A percentile compares a stretch with the other conserved stretches of the same genome.
phyloP scores from a whole-genome alignment of 2,888 invertebrate genomes.

The Orchesellides sinensis region DNA sequence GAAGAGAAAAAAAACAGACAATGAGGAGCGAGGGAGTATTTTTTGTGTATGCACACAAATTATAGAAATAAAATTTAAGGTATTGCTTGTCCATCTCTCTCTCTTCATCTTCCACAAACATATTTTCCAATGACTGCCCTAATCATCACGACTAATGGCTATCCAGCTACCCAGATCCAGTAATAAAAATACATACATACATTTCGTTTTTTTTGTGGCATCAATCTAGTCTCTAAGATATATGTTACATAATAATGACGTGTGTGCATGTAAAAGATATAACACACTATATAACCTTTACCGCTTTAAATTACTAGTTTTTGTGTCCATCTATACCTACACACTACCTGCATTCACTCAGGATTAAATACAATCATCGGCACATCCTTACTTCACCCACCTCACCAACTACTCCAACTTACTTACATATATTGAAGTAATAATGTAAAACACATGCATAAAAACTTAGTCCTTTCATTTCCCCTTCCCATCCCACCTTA shows the following conservation, averaged over 20 bases:
- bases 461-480: conserved; percentile 9
- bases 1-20: neutral
- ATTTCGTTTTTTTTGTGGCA: conserved; percentile 8
- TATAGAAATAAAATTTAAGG: neutral
- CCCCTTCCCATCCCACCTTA: conserved; percentile 34
- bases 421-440: neutral
- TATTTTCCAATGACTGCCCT: neutral
- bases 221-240: neutral
- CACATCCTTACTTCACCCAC: neutral
- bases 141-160: conserved; percentile 9
- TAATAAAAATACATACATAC: conserved; percentile 5
- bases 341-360: neutral
- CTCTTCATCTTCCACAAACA: neutral
- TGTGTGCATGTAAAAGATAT: neutral
- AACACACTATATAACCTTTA: neutral
- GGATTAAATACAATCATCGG: neutral
- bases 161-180: conserved; percentile 2
- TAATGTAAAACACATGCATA: neutral
- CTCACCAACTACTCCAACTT: neutral
- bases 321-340: neutral
- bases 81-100: neutral
- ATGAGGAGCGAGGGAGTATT: neutral
- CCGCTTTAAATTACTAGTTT: neutral
- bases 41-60: neutral
- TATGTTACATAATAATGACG: neutral